Percentiles rank a stretch among this genome's conserved stretches.
These are phyloP conservation scores for Corythaeola cristata DNA, from an alignment of 2,113 vertebrate species.

Conservation along the genomic window DNA sequence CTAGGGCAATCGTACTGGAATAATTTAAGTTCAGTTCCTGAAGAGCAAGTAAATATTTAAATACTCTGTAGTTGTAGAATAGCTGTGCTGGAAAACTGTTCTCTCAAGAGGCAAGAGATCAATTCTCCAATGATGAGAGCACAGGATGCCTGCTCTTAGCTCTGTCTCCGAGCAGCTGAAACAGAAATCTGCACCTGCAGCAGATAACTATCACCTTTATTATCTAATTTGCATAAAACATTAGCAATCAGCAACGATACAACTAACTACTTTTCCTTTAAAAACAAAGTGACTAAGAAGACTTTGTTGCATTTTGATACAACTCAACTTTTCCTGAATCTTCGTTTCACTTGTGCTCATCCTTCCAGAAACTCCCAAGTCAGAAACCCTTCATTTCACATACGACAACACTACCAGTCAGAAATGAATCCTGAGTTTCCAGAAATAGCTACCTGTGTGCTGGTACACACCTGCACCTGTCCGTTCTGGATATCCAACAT, in stretches of 20 bases:
- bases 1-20: background rate
- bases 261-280: background rate
- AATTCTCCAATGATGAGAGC: conserved; percentile 36
- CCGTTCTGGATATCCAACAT: background rate
- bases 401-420: background rate
- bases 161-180: conserved; percentile 56
- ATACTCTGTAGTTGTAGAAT: background rate
- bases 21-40: conserved; percentile 37
- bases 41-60: conserved; percentile 61
- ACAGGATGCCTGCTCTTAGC: conserved; percentile 40
- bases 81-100: conserved; percentile 24
- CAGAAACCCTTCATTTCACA: background rate
- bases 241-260: conserved; percentile 32
- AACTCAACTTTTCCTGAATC: background rate
- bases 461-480: conserved; percentile 14
- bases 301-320: background rate
- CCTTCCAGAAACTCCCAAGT: background rate
- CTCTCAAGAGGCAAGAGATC: conserved; percentile 47
- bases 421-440: conserved; percentile 9
- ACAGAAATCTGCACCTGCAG: conserved; percentile 61
- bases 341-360: background rate
- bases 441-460: conserved; percentile 19
- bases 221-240: conserved; percentile 54
- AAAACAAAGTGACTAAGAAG: background rate
- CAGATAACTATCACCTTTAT: conserved; percentile 64